These are phyloP conservation scores for Nomada flava DNA, from an alignment of 2,888 invertebrate genomes.

Conservation along the genomic window DNA sequence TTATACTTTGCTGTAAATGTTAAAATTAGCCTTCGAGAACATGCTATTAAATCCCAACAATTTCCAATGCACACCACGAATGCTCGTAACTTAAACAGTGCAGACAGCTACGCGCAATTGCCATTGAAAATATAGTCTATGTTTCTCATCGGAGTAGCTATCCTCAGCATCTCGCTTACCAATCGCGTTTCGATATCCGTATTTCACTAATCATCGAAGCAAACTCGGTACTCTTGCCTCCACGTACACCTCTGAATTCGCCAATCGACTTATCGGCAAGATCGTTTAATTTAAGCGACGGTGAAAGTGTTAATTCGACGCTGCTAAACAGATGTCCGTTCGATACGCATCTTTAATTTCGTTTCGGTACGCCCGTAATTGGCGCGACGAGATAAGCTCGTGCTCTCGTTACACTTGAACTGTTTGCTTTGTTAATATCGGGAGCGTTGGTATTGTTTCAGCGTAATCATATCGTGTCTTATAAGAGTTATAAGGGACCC, in stretches of 20 bases:
- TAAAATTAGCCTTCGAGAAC: no score
- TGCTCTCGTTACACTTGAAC: constrained; percentile 52
- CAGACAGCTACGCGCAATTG: neutral
- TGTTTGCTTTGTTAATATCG: constrained; percentile 75
- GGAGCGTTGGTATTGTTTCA: constrained; percentile 60
- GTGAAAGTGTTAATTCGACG: constrained; percentile 79
- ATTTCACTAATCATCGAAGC: constrained; percentile 34
- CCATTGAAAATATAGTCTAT: neutral
- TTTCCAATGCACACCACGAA: neutral
- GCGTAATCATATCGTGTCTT: constrained; percentile 56
- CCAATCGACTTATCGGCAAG: constrained; percentile 55
- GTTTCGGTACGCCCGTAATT: constrained; percentile 73
- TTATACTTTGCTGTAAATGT: no score
- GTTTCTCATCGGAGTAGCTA: neutral
- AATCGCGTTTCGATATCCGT: constrained; percentile 26
- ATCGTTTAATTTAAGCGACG: constrained; percentile 77
- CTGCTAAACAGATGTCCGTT: constrained; percentile 75
- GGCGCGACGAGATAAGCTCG: constrained; percentile 71
- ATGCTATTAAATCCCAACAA: neutral
- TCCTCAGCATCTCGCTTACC: neutral
- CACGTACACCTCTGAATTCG: constrained; percentile 27
- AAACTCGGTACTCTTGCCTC: neutral
- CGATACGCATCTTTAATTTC: constrained; percentile 81
- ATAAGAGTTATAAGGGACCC: constrained; percentile 55
- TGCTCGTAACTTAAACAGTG: neutral